These are phyloP conservation scores for Leptestheria dahalacensis DNA, from an alignment of 1,140 invertebrate genomes.

Conservation along the genomic window DNA sequence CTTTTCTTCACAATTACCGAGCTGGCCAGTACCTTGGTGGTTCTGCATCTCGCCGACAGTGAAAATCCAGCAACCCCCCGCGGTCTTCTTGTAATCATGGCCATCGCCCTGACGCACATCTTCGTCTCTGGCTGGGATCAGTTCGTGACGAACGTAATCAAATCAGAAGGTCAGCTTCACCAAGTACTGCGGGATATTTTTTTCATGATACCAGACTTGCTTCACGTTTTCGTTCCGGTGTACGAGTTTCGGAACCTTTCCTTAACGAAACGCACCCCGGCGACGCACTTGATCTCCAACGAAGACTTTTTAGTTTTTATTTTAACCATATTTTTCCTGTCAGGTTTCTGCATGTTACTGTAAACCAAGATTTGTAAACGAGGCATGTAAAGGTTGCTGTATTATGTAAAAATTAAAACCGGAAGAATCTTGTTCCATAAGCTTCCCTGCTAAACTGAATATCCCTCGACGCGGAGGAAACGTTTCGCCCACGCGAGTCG, in stretches of 20 bases:
- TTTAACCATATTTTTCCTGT: not conserved
- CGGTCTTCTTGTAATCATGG: conserved; percentile 44
- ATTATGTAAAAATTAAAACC: not conserved
- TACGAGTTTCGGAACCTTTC: conserved; percentile 24
- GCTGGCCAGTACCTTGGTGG: conserved; percentile 44
- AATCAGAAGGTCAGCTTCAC: conserved; percentile 48
- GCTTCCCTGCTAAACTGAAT: no score
- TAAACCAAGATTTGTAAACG: not conserved
- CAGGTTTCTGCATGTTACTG: not conserved
- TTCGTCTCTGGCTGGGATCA: conserved; percentile 56
- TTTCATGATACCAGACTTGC: conserved; percentile 55
- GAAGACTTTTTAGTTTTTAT: conserved; percentile 12
- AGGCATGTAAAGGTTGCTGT: not conserved
- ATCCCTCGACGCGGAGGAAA: no score
- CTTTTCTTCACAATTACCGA: conserved; percentile 54
- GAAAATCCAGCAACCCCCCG: conserved; percentile 39
- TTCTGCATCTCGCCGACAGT: conserved; percentile 41
- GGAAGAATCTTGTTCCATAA: not conserved
- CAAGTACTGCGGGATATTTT: conserved; percentile 53
- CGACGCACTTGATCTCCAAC: conserved; percentile 13
- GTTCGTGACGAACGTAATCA: conserved; percentile 54
- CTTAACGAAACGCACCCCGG: not conserved
- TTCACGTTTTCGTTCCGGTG: conserved; percentile 46
- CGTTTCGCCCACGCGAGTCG: no score
- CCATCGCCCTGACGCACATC: conserved; percentile 53